Evolutionary conservation across 2,888 invertebrate species (phyloP), one percentile per base, ranked within the genome.

Genomic region (Hyposoter dolosus): DNA sequence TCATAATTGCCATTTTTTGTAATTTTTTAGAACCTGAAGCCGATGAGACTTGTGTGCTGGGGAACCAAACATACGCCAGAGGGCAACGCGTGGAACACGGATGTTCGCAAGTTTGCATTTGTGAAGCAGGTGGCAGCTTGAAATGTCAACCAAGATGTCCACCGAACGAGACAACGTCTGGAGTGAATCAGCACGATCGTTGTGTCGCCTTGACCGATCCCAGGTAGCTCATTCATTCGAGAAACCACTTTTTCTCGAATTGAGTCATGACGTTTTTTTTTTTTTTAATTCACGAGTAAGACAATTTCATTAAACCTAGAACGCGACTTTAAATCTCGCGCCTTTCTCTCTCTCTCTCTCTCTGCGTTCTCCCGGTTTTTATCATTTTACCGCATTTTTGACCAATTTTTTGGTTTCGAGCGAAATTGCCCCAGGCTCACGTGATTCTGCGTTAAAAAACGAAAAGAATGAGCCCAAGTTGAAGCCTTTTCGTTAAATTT

Each of bases 151-250:
- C 97, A 7, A 96, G 96, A 95, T 96, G 94, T 91, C 93, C 91
- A 19, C 92, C 93, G 12, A 93, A 93, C 80, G 93, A 94, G 65
- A 92, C 92, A 0, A 90, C 89, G 9, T 90, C 93, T 3, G 89
- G 88, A 2, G 88, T 90, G 23, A 93, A 94, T 35, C 94, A 94
- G 32, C 95, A 95, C 43, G 97, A 98, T 83, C 96, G 97, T 91
- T 98, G 98, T 92, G 97, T 98, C 65, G 96, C 97, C 90, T 96
- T 98, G 0, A 96, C 97, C 88, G 98, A 98, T 93, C 97, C 97
- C 0, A 89, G 91, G 94, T 94, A 91, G 87, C 63, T 84, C 40
- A 50, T 47, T 69, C 1, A 23, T 45, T 28, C 23, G 3, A 45
- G 17, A 45, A 40, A 66, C 17, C 3, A 19, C 10, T 19, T 66